Conservation (phyloP, 2,888 invertebrate species). For the Pemphredon lugubris region DNA sequence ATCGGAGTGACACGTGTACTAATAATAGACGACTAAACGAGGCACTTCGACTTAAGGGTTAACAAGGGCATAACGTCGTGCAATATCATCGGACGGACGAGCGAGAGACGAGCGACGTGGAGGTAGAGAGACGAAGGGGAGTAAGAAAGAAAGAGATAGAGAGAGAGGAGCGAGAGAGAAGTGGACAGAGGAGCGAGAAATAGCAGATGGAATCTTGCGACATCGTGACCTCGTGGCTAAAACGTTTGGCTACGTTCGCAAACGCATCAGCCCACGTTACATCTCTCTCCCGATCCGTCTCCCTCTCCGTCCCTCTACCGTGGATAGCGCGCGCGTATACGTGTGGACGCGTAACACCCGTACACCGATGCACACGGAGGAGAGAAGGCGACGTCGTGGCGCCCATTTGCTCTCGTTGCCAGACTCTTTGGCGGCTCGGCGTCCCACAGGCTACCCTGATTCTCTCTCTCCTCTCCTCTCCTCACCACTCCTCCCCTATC, state of each 20-base stretch:
- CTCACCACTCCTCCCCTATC: not conserved
- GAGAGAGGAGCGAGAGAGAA: not conserved
- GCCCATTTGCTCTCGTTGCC: conserved; percentile 76
- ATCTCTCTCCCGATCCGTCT: conserved; percentile 16
- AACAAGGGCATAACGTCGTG: too few species aligned
- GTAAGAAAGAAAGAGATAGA: too few species aligned
- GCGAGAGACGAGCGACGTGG: too few species aligned
- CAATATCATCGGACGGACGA: too few species aligned
- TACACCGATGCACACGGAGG: not conserved
- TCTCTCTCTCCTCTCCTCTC: conserved; percentile 11
- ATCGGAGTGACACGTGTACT: too few species aligned
- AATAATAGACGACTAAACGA: too few species aligned
- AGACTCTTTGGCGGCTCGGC: conserved; percentile 79
- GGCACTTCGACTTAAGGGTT: too few species aligned
- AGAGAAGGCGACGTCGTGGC: conserved; percentile 64
- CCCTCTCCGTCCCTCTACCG: conserved; percentile 2
- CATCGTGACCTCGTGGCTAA: conserved; percentile 62
- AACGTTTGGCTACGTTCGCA: conserved; percentile 53
- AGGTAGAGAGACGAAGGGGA: too few species aligned
- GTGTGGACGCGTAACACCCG: conserved; percentile 6
- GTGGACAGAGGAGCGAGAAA: conserved; percentile 33
- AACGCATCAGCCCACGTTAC: conserved; percentile 23
- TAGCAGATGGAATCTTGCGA: conserved; percentile 52
- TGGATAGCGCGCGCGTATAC: not conserved
- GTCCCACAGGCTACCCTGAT: conserved; percentile 73